Evolutionary conservation across 2,888 invertebrate genomes (phyloP).

Genomic region (Apocheima hispidaria): DNA sequence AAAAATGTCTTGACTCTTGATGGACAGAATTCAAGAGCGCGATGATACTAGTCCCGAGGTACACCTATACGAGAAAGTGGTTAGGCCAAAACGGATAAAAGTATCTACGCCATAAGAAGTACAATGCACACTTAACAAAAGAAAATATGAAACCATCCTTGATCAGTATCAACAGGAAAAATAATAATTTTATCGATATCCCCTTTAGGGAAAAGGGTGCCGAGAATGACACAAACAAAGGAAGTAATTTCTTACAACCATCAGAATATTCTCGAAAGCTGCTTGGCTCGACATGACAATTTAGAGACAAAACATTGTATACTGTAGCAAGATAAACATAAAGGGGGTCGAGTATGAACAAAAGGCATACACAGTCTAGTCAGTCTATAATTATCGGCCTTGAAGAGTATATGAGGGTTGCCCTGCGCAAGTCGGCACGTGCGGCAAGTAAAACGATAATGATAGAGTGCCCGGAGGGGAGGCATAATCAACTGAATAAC

Average conservation of each 20-base stretch:
- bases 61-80: constrained; percentile 27
- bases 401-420: constrained; percentile 73
- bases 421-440: constrained; percentile 75
- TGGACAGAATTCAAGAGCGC: not conserved
- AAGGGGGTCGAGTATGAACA: constrained; percentile 58
- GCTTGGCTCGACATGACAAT: constrained; percentile 29
- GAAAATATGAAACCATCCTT: constrained; percentile 31
- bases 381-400: constrained; percentile 77
- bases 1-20: not conserved
- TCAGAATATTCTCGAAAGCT: constrained; percentile 36
- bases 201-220: constrained; percentile 39
- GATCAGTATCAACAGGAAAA: constrained; percentile 41
- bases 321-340: constrained; percentile 50
- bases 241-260: constrained; percentile 36
- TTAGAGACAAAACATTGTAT: constrained; percentile 48
- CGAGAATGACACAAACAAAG: constrained; percentile 38
- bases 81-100: constrained; percentile 9
- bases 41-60: not conserved
- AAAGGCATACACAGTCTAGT: constrained; percentile 58
- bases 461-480: constrained; percentile 83
- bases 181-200: constrained; percentile 41
- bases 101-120: constrained; percentile 29
- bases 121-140: constrained; percentile 30
- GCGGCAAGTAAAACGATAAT: constrained; percentile 80
- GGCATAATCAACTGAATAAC: constrained; percentile 79